Percentiles rank a stretch among this genome's conserved stretches.
These are phyloP conservation scores for Diabrotica balteata DNA, from an alignment of 2,888 invertebrate species.

Conservation along the genomic window DNA sequence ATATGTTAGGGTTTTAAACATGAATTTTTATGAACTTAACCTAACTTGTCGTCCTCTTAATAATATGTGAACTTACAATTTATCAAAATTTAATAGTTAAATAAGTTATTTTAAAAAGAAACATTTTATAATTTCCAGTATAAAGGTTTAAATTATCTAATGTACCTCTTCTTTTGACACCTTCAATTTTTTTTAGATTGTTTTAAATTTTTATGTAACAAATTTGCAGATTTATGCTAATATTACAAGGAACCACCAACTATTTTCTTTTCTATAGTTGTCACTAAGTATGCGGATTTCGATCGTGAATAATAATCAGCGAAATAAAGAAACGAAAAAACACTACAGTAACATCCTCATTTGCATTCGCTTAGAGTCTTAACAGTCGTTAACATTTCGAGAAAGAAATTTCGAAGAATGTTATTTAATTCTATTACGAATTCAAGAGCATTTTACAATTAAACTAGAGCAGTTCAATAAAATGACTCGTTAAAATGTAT, in stretches of 20 bases:
- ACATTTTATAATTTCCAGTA: no score
- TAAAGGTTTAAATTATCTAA: no score
- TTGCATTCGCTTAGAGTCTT: slow-evolving; percentile 16
- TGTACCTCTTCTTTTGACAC: no score
- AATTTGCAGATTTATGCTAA: no score
- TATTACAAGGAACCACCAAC: background rate
- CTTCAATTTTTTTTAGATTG: no score
- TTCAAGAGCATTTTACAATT: slow-evolving; percentile 16
- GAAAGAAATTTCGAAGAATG: slow-evolving; percentile 5
- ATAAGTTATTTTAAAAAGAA: no score
- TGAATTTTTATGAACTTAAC: no score
- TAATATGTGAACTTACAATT: no score
- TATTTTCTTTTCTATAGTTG: background rate
- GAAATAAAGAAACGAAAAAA: slow-evolving; percentile 7
- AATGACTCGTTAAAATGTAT: background rate
- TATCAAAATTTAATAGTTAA: no score
- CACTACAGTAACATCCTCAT: slow-evolving; percentile 10
- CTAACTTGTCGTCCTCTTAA: no score
- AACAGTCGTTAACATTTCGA: slow-evolving; percentile 15
- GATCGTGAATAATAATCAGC: slow-evolving; percentile 36
- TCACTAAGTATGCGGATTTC: slow-evolving; percentile 41
- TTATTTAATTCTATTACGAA: slow-evolving; percentile 17
- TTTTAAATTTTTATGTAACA: no score
- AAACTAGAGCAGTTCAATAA: slow-evolving; percentile 9
- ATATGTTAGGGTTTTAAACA: no score